Base-by-base conservation (phyloP, 1,140 invertebrate species). In the Tetramorium alpestre region DNA sequence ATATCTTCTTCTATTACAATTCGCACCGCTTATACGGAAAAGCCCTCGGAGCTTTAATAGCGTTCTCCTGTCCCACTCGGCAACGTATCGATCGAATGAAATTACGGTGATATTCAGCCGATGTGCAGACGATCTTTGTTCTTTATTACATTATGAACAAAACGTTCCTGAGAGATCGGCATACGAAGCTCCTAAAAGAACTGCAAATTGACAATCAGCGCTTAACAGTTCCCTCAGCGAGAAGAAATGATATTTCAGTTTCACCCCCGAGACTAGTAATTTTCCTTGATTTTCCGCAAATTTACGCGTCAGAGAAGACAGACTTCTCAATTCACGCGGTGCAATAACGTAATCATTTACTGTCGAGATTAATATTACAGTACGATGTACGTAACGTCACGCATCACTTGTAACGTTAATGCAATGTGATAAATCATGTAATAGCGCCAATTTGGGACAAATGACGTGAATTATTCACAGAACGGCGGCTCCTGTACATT, bases 11-110 rank as follows among this genome's bases (percentile, higher is more conserved):
- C 41, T 44, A 13, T 56, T 33, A 41, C 33, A 54, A 88, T 41
- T 87, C 33, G 25, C 51, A 28, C 25, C 44, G 84, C 64, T 72
- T 51, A 13, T 25, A 18, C 22, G 3, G 76, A 41, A 87, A 87
- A 90, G 60, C 64, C 62, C 33, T 58, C 49, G 33, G 60, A 85
- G 64, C 70, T 86, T 88, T 90, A 91, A 89, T 86, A 90, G 88
- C 84, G 60, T 78, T 87, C 87, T 87, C 67, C 64, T 87, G 78
- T 86, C 44, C 49, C 41, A 38, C 58, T 56, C 33, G 22, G 49
- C 58, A 67, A 87, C 56, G 18, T 87, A 87, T 89, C 78, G 47
- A 65, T 60, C 76, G 56, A 64, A 84, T 25, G 51, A 73, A 88
- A 90, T 91, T 89, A 85, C 80, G 11, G 25, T 54, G 28, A 85